Evolutionary conservation across 2,797 vertebrate genomes (phyloP).

Genomic region (Enteromius argenteus): DNA sequence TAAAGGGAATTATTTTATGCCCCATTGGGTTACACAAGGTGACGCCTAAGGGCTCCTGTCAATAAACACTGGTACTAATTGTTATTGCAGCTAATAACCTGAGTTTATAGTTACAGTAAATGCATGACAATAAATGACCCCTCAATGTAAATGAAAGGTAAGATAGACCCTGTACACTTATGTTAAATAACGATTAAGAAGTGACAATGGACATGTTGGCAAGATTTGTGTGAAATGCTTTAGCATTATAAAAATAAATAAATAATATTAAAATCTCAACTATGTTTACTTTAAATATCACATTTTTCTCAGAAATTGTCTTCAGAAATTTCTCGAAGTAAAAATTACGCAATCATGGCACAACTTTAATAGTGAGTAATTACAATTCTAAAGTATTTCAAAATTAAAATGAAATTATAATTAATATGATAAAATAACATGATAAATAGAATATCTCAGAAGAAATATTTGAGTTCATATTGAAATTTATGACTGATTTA

Average conservation of each 20-base stretch:
- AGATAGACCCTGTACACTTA: neutral
- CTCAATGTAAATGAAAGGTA: neutral
- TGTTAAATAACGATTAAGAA: neutral
- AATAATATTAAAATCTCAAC: neutral
- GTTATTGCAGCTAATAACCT: slow-evolving; percentile 18
- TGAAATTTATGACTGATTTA: neutral
- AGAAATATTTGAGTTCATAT: neutral
- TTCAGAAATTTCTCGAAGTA: neutral
- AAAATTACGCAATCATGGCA: neutral
- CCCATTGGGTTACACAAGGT: slow-evolving; percentile 30
- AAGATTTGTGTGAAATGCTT: neutral
- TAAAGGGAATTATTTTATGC: slow-evolving; percentile 51
- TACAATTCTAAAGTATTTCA: neutral
- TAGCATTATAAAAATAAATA: neutral
- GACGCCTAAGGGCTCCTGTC: slow-evolving; percentile 1
- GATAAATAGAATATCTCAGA: neutral
- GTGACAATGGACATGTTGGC: neutral
- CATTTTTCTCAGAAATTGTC: neutral
- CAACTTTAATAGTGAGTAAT: neutral
- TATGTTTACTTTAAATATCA: neutral
- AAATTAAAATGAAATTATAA: neutral
- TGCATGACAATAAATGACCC: neutral
- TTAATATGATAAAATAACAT: neutral
- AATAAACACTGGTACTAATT: slow-evolving; percentile 31
- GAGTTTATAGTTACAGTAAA: neutral